A percentile compares a stretch with the other conserved stretches of the same genome.
These are phyloP conservation scores for Dendronephthya gigantea DNA, from an alignment of 64 coral and sea anemone genomes.

Conservation along the genomic window DNA sequence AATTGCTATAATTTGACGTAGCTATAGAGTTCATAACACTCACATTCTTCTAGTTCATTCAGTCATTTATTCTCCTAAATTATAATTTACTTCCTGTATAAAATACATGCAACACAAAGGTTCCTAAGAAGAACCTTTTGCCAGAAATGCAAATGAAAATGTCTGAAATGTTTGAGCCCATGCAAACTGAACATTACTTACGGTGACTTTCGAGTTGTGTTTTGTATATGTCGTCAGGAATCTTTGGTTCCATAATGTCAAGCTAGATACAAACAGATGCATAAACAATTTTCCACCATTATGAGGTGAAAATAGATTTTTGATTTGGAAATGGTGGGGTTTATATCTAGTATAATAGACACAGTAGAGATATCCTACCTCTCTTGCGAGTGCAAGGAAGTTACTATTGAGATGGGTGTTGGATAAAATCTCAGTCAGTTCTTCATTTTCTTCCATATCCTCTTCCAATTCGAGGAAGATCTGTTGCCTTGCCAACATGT, in stretches of 20 bases:
- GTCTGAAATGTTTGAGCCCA: no score
- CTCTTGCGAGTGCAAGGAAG: constrained; percentile 79
- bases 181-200: background rate
- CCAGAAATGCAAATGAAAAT: no score
- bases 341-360: no score
- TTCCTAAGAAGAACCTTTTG: no score
- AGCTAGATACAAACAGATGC: constrained; percentile 34
- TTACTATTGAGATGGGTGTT: constrained; percentile 91
- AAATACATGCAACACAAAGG: no score
- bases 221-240: constrained; percentile 97
- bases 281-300: background rate
- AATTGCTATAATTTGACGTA: no score
- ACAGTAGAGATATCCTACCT: constrained; percentile 29
- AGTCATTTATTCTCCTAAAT: no score
- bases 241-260: constrained; percentile 95
- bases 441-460: constrained; percentile 97
- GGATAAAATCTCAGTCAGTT: constrained; percentile 76
- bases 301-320: no score
- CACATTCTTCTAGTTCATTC: no score
- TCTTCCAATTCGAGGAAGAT: constrained; percentile 94
- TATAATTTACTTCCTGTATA: no score
- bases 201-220: constrained; percentile 91
- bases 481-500: constrained; percentile 88
- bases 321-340: background rate
- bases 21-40: no score